Percentiles rank a stretch among this genome's conserved stretches.
Conservation (phyloP, 2,888 invertebrate species). For the Macrophya alboannulata region DNA sequence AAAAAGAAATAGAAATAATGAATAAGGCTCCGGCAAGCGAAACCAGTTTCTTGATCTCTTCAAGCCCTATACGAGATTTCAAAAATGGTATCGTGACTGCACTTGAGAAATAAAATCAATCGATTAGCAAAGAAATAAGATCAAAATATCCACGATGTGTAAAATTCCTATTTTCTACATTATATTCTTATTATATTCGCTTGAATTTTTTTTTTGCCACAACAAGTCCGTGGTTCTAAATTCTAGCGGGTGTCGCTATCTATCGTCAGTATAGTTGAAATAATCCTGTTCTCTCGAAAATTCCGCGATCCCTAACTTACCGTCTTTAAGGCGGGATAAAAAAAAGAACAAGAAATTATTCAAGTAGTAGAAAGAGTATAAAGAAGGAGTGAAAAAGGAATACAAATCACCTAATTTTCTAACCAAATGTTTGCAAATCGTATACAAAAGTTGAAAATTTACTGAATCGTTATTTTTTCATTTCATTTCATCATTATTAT, state of each 20-base stretch:
- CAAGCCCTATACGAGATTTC: background rate
- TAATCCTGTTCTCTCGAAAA: background rate
- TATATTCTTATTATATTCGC: background rate
- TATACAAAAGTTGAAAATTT: background rate
- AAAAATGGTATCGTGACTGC: background rate
- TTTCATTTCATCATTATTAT: background rate
- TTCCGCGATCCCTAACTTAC: background rate
- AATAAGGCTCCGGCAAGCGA: background rate
- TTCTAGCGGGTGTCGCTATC: background rate
- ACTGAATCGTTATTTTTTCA: conserved; percentile 1
- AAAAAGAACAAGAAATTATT: background rate
- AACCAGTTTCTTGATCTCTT: conserved; percentile 15
- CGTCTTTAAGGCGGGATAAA: conserved; percentile 62
- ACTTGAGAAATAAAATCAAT: background rate
- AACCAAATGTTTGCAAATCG: background rate
- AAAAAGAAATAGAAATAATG: background rate
- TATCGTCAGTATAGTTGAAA: background rate
- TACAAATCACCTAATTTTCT: background rate
- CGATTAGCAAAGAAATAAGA: background rate
- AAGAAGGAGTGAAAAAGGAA: background rate
- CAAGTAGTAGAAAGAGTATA: background rate
- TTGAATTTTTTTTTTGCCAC: background rate
- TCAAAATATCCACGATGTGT: background rate
- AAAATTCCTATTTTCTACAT: background rate
- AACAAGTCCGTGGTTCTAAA: background rate